These are phyloP conservation scores for Cheilosia grossa DNA, from an alignment of 2,888 invertebrate genomes.

Conservation along the genomic window DNA sequence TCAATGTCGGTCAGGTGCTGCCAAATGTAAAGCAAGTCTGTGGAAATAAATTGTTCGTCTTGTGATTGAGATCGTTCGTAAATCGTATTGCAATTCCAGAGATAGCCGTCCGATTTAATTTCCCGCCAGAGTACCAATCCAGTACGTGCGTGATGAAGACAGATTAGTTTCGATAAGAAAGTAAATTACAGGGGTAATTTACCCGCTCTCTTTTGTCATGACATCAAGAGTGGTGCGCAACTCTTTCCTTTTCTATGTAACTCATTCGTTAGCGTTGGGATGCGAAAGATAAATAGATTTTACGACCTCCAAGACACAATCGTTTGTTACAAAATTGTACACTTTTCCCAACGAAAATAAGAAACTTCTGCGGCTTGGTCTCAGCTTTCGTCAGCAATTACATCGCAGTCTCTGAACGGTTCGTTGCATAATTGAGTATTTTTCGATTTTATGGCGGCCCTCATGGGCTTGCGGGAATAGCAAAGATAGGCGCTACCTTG, in stretches of 20 bases:
- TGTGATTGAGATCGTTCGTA: neutral
- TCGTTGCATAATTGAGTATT: neutral
- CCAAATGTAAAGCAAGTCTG: neutral
- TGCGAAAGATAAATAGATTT: slow-evolving; percentile 39
- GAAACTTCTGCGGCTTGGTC: neutral
- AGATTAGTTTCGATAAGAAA: slow-evolving; percentile 4
- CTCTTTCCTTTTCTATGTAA: neutral
- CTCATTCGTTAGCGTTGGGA: slow-evolving; percentile 25
- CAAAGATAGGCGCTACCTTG: no score
- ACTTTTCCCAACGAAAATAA: slow-evolving; percentile 1
- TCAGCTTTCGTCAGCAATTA: neutral
- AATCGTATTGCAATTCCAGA: neutral
- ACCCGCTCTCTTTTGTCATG: slow-evolving; percentile 9
- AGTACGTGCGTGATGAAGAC: slow-evolving; percentile 20
- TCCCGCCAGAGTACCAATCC: neutral
- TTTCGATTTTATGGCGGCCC: no score
- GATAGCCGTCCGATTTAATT: neutral
- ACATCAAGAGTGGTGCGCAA: neutral
- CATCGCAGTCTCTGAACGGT: neutral
- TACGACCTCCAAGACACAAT: neutral
- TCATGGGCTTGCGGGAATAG: no score
- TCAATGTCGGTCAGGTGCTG: slow-evolving; percentile 6
- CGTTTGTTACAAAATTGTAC: slow-evolving; percentile 17
- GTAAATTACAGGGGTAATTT: neutral
- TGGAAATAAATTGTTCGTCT: neutral